These are phyloP conservation scores for Nematostella vectensis DNA, from an alignment of 92 coral and sea anemone genomes.

Conservation along the genomic window DNA sequence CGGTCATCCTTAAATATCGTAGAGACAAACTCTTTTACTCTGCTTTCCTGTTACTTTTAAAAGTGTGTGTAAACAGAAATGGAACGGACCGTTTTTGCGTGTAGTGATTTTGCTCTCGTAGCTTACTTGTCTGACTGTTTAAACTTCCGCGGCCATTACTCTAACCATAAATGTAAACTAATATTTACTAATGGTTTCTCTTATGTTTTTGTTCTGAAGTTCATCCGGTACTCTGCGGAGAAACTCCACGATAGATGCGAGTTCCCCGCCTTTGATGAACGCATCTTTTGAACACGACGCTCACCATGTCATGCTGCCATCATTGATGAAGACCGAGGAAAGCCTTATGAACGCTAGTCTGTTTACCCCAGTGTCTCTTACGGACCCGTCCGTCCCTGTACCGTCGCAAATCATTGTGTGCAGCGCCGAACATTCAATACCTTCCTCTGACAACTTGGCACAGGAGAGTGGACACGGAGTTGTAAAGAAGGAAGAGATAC, in stretches of 20 bases:
- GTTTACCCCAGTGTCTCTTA: conserved; percentile 1
- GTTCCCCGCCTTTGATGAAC: conserved; percentile 17
- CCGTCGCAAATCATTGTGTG: conserved; percentile 1
- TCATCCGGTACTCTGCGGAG: conserved; percentile 17
- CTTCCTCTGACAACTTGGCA: conserved; percentile 11
- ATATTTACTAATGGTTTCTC: neutral
- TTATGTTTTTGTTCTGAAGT: conserved; percentile 2
- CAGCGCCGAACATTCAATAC: conserved; percentile 10
- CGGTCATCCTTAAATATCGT: no score
- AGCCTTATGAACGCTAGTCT: conserved; percentile 8
- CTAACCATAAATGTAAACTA: neutral
- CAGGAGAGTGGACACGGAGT: no score
- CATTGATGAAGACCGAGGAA: conserved; percentile 24
- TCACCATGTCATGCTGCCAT: conserved; percentile 4
- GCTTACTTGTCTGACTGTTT: neutral
- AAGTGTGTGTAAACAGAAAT: no score
- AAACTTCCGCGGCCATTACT: neutral
- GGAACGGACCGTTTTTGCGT: no score
- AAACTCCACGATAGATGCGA: conserved; percentile 13
- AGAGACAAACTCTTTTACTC: no score
- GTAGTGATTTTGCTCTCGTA: no score
- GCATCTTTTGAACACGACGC: conserved; percentile 9
- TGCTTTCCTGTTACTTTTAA: no score
- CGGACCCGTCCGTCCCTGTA: neutral
- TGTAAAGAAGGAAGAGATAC: neutral